Conservation (phyloP, 2,113 vertebrate genomes). For the Mustelus asterias region DNA sequence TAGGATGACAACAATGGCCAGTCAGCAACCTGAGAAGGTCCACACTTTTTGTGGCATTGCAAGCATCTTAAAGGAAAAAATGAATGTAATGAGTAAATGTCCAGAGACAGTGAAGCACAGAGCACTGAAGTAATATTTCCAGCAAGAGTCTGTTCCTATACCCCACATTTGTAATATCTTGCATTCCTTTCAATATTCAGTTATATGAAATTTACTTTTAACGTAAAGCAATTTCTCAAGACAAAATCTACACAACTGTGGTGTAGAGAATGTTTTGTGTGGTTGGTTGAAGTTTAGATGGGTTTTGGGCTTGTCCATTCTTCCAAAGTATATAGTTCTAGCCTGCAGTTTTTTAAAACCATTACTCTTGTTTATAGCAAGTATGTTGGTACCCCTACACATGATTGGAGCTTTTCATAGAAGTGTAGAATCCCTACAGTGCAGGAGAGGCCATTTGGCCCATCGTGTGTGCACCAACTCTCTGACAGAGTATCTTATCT, state of each 20-base stretch:
- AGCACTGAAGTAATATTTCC: neutral
- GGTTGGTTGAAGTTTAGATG: neutral
- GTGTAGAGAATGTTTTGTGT: neutral
- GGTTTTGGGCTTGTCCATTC: neutral
- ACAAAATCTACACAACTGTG: neutral
- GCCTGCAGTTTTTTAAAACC: too few relatives aligned
- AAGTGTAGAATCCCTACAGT: too few relatives aligned
- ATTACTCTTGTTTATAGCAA: too few relatives aligned
- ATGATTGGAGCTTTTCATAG: too few relatives aligned
- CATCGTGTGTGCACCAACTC: too few relatives aligned
- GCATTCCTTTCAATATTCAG: neutral
- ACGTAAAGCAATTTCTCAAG: neutral
- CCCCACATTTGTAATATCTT: neutral
- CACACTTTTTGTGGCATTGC: neutral
- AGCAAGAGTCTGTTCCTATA: neutral
- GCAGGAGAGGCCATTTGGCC: too few relatives aligned
- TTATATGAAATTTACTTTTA: neutral
- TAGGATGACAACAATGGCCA: neutral
- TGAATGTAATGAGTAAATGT: neutral
- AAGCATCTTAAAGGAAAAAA: neutral
- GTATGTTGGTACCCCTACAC: too few relatives aligned
- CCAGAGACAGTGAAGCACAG: neutral
- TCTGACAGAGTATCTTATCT: too few relatives aligned
- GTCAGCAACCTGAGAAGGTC: neutral
- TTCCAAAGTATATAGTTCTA: too few relatives aligned